Evolutionary conservation across 92 coral and sea anemone genomes (phyloP).

Genomic region (Porites evermanni): DNA sequence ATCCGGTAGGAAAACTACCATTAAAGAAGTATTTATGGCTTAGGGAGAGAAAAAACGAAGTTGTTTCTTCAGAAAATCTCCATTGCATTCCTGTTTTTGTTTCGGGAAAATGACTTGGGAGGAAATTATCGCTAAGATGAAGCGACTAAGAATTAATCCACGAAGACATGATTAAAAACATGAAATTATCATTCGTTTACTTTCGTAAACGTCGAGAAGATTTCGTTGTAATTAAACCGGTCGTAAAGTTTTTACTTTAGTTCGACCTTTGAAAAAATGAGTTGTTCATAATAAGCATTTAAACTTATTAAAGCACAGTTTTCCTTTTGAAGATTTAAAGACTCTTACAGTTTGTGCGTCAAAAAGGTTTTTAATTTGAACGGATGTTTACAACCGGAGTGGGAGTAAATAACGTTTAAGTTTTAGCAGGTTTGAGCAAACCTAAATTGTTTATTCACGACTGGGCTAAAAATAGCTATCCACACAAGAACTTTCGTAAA

Average conservation of each 20-base stretch:
- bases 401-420: too few relatives aligned
- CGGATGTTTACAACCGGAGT: too few relatives aligned
- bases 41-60: background rate
- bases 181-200: background rate
- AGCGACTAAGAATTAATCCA: background rate
- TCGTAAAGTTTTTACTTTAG: background rate
- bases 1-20: background rate
- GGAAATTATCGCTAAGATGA: background rate
- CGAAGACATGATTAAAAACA: background rate
- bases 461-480: too few relatives aligned
- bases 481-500: too few relatives aligned
- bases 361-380: too few relatives aligned
- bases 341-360: too few relatives aligned
- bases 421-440: too few relatives aligned
- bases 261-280: too few relatives aligned
- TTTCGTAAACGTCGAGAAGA: background rate
- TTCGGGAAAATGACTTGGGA: background rate
- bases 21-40: background rate
- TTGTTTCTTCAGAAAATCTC: background rate
- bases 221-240: conserved; percentile 3
- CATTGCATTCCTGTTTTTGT: background rate
- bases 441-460: too few relatives aligned
- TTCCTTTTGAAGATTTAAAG: too few relatives aligned
- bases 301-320: background rate
- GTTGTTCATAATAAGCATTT: too few relatives aligned